Evolutionary conservation across 1,140 invertebrate genomes (phyloP).

Genomic region (Caligus rogercresseyi): DNA sequence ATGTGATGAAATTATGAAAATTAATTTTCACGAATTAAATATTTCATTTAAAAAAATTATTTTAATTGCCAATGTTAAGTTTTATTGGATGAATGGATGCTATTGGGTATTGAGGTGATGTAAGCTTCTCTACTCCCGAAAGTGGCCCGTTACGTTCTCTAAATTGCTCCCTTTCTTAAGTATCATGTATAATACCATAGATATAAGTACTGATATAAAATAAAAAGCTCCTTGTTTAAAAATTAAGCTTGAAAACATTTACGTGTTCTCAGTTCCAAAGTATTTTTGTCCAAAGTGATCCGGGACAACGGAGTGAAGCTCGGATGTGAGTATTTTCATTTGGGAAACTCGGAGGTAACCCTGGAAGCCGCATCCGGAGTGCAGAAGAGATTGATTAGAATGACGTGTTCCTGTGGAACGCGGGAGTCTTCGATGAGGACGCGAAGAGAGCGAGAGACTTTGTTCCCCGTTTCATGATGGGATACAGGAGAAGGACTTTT

Average conservation of each 20-base stretch:
- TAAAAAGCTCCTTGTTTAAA: no score
- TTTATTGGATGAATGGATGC: no score
- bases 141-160: no score
- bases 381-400: slow-evolving; percentile 87
- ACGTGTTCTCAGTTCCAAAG: slow-evolving; percentile 80
- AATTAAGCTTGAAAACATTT: background rate
- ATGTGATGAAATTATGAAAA: no score
- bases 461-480: slow-evolving; percentile 89
- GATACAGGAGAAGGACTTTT: slow-evolving; percentile 77
- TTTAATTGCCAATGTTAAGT: no score
- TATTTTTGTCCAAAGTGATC: slow-evolving; percentile 98
- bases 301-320: slow-evolving; percentile 81
- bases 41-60: no score
- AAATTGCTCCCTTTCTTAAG: no score
- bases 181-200: no score
- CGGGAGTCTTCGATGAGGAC: slow-evolving; percentile 71
- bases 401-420: slow-evolving; percentile 78
- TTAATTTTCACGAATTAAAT: no score
- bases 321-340: slow-evolving; percentile 86
- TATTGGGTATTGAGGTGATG: no score
- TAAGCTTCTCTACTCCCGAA: no score
- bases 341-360: slow-evolving; percentile 66
- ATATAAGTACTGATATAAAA: no score
- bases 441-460: slow-evolving; percentile 77
- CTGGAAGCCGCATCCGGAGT: slow-evolving; percentile 74